Evolutionary conservation across 2,888 invertebrate genomes (phyloP), one percentile per base, ranked within the genome.

Genomic region (Herminia tarsipennalis): DNA sequence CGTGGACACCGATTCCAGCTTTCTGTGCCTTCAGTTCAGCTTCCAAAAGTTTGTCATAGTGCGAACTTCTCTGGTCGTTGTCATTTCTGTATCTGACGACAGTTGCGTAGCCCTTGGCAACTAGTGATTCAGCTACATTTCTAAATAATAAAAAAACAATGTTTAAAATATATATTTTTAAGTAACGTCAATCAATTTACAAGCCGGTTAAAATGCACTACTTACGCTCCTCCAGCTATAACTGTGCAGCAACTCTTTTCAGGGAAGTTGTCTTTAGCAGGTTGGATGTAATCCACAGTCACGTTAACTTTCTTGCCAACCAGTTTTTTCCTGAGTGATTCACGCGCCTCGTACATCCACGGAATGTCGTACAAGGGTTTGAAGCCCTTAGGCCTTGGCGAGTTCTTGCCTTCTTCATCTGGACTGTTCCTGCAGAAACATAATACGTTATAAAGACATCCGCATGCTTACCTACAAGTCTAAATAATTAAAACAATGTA

Each of bases 311-410:
- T 97, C 83, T 99, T 99, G 35, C 98, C 98, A 71, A 99, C 95
- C 8, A 99, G 92, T 78, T 98, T 98, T 80, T 98, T 99, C 28
- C 99, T 94, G 22, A 99, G 92, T 80, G 97, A 99, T 88, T 99
- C 99, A 38, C 99, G 94, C 0, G 99, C 98, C 84, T 99, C 99
- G 81, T 96, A 99, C 98, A 99, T 97, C 94, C 97, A 98, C 1
- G 99, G 99, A 75, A 99, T 96, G 80, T 99, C 99, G 81, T 99
- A 99, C 0, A 99, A 93, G 0, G 99, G 98, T 70, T 98, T 95
- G 60, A 89, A 96, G 52, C 94, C 95, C 83, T 95, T 96, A 2
- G 94, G 93, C 52, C 95, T 93, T 8, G 94, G 93, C 0, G 93
- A 87, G n/a, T 92, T 88, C 70, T 95, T 95, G 9, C 93, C 94